Base-by-base conservation (phyloP, 2,888 invertebrate genomes). In the Machimus atricapillus region DNA sequence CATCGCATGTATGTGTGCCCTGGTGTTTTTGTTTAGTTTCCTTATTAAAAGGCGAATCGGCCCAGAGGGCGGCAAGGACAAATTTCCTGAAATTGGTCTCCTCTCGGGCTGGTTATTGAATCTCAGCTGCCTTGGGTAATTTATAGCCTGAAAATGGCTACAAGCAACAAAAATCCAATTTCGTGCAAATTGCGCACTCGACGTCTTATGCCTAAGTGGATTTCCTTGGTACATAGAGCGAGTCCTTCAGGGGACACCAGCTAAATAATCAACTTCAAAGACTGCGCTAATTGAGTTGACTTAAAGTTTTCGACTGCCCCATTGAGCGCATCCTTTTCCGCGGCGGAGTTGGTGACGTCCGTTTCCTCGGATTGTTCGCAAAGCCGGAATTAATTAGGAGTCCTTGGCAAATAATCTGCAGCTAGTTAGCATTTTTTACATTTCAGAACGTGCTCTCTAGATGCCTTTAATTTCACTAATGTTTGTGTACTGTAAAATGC, bases 101-200 rank as follows among this genome's bases (percentile, higher is more conserved):
- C 8, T 52, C 52, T 27, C 27, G 79, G 23, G 43, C 23, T 52
- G 81, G 19, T 81, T 81, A 81, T 81, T 81, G 81, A 81, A 81
- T 81, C 52, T 79, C 37, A 46, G 27, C 37, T 31, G 23, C 56
- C 31, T 31, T 52, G 27, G 52, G 56, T 31, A 81, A 81, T 81
- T 81, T 81, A 81, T 81, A 66, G 66, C 66, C 27, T 66, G 66
- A 66, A 23, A 66, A 77, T 77, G 66, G 66, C 23, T 23, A 52
- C n/a, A 52, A 52, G 52, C 52, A 66, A 83, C 83, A 83, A 73
- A 66, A 83, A 66, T 66, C 66, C 73, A 83, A 83, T 83, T 83
- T 58, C 16, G 56, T 81, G 34, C 81, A 6, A 81, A 52, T 27
- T n/a, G 81, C n/a, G 81, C n/a, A 52, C 81, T 52, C 56, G 81